phyloP scores from a whole-genome alignment of 2,797 vertebrate species.

The Carduelis carduelis region DNA sequence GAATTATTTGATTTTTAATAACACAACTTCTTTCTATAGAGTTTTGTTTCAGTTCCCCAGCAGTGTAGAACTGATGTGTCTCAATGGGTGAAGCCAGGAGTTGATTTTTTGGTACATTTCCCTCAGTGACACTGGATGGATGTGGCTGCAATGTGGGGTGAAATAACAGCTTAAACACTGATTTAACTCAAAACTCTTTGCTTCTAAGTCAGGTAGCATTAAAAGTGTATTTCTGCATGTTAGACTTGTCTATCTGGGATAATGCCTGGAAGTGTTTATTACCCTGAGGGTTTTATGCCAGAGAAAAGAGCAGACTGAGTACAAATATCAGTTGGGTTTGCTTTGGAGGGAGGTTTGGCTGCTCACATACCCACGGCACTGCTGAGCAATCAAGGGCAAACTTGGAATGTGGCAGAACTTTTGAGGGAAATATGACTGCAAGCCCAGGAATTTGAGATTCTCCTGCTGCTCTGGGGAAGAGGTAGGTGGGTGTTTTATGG shows the following conservation, averaged over 20 bases:
- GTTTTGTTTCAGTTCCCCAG: constrained; percentile 34
- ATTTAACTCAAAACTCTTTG: background rate
- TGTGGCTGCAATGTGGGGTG: background rate
- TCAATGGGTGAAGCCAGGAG: constrained; percentile 4
- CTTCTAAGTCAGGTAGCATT: background rate
- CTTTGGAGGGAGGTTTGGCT: background rate
- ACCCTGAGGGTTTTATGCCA: background rate
- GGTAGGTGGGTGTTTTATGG: background rate
- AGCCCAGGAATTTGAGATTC: background rate
- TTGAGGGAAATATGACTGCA: background rate
- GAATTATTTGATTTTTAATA: constrained; percentile 63
- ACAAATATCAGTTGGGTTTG: background rate
- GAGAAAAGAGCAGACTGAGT: background rate
- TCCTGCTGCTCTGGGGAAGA: background rate
- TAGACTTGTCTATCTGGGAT: background rate
- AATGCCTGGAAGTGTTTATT: background rate
- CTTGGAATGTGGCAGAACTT: background rate
- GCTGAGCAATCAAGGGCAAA: background rate
- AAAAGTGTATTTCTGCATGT: background rate
- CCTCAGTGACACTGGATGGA: background rate
- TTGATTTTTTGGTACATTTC: constrained; percentile 14
- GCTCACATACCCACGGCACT: fast-evolving
- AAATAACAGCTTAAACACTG: background rate
- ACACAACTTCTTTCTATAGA: constrained; percentile 6
- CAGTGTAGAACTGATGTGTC: constrained; percentile 26